These are phyloP conservation scores for Lasiurus borealis DNA, from an alignment of 2,113 vertebrate genomes.

Conservation along the genomic window DNA sequence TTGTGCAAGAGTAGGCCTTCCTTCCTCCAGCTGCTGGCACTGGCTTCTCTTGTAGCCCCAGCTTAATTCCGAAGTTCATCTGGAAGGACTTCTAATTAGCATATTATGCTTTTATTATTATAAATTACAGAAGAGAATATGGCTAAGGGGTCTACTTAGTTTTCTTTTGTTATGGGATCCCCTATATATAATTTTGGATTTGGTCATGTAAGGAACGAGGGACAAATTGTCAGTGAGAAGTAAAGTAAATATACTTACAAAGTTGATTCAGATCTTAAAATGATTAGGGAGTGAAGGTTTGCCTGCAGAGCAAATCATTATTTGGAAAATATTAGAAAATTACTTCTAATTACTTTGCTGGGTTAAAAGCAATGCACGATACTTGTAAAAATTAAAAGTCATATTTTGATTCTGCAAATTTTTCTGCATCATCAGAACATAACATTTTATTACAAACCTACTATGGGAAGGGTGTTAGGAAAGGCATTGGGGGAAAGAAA, in stretches of 20 bases:
- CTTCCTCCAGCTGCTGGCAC: too few species aligned
- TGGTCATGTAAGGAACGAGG: not conserved
- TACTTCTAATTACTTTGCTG: not conserved
- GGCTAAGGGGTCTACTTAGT: not conserved
- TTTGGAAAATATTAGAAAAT: constrained; percentile 4
- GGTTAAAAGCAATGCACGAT: not conserved
- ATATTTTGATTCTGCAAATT: constrained; percentile 24
- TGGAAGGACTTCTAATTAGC: too few species aligned
- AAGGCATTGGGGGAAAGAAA: not conserved
- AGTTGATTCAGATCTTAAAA: not conserved
- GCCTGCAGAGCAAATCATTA: not conserved
- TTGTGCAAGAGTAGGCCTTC: too few species aligned
- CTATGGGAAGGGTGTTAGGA: not conserved
- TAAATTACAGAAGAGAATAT: not conserved
- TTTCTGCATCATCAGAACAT: not conserved
- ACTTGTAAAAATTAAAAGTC: constrained; percentile 5
- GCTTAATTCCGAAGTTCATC: rapidly evolving
- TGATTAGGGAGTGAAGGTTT: not conserved
- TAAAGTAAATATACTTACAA: not conserved
- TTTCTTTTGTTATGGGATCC: constrained; percentile 17
- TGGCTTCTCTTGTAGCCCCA: too few species aligned
- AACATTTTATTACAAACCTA: not conserved
- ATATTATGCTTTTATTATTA: too few species aligned
- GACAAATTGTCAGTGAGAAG: constrained; percentile 3
- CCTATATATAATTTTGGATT: not conserved